These are phyloP conservation scores for Sturnira hondurensis DNA, from an alignment of 2,113 vertebrate genomes.

Conservation along the genomic window DNA sequence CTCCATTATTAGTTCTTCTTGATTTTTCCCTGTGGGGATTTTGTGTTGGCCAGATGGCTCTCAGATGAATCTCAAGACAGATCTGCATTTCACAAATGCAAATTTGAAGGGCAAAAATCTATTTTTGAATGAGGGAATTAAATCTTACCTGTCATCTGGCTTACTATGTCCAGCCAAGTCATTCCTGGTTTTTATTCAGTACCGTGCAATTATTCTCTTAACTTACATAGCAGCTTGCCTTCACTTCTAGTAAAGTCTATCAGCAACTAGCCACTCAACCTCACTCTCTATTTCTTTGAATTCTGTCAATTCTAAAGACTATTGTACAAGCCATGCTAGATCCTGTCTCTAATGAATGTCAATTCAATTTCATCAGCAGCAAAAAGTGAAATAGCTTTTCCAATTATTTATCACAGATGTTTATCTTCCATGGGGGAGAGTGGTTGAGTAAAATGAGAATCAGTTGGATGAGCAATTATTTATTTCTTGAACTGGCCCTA, in stretches of 20 bases:
- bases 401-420: background rate
- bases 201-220: background rate
- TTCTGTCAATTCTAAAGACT: background rate
- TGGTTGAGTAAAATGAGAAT: background rate
- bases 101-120: background rate
- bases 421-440: background rate
- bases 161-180: background rate
- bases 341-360: background rate
- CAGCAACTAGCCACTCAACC: background rate
- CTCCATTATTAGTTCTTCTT: conserved; percentile 51
- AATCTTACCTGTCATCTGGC: background rate
- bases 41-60: background rate
- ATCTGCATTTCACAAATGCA: background rate
- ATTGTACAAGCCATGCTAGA: background rate
- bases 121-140: background rate
- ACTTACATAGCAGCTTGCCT: background rate
- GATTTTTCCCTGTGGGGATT: background rate
- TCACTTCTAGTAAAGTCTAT: background rate
- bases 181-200: background rate
- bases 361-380: background rate
- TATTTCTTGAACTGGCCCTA: conserved; percentile 18
- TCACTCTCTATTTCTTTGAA: background rate
- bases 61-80: background rate
- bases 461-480: background rate
- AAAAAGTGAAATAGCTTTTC: background rate